These are phyloP conservation scores for Wasmannia auropunctata DNA, from an alignment of 1,140 invertebrate species.

Conservation along the genomic window DNA sequence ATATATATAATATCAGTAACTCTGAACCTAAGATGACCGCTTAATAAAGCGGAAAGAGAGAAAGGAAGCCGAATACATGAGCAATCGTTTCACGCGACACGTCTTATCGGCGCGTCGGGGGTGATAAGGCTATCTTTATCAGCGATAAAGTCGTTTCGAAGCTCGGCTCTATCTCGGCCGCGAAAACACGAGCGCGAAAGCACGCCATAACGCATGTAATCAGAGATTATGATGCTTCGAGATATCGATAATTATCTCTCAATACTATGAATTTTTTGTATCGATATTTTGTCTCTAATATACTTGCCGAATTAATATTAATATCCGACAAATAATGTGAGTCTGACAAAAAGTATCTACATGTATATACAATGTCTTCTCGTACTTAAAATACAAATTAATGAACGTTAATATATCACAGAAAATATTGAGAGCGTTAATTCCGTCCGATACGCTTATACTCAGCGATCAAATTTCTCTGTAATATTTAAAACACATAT, in stretches of 20 bases:
- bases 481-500: background rate
- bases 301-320: background rate
- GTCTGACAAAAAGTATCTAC: background rate
- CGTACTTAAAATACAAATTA: background rate
- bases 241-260: slow-evolving; percentile 22
- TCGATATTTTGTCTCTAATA: background rate
- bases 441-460: background rate
- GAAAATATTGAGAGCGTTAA: background rate
- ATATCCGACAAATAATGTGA: background rate
- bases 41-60: slow-evolving; percentile 5
- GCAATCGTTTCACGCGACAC: slow-evolving; percentile 11
- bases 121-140: slow-evolving; percentile 72
- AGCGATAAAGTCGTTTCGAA: slow-evolving; percentile 66
- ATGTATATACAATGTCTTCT: background rate
- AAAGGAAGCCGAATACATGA: slow-evolving; percentile 2
- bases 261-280: background rate
- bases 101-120: slow-evolving; percentile 60
- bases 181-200: slow-evolving; percentile 4
- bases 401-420: background rate
- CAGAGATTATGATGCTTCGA: slow-evolving; percentile 30
- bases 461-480: background rate
- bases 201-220: slow-evolving; percentile 3
- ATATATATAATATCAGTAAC: background rate
- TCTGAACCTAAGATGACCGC: background rate
- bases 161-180: slow-evolving; percentile 38